These are phyloP conservation scores for Myrmophylax atrothorax DNA, from an alignment of 2,113 vertebrate species.

Conservation along the genomic window DNA sequence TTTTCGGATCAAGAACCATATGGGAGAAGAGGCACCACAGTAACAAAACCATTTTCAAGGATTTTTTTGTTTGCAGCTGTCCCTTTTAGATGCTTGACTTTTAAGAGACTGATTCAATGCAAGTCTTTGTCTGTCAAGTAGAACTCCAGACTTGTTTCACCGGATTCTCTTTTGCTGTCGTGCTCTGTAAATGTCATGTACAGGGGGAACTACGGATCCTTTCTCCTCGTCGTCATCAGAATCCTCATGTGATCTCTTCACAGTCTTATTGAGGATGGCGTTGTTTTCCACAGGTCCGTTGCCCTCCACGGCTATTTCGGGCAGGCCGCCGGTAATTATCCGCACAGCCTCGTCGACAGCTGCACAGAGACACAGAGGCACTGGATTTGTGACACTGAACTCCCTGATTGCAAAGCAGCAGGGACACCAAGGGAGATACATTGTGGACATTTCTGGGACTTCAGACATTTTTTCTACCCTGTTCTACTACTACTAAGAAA, in stretches of 20 bases:
- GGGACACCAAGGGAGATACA: not conserved
- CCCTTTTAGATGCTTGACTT: slow-evolving; percentile 73
- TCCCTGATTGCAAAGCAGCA: not conserved
- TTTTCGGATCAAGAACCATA: slow-evolving; percentile 67
- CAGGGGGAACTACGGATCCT: slow-evolving; percentile 91
- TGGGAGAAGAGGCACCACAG: slow-evolving; percentile 79
- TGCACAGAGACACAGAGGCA: not conserved
- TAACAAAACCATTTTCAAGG: slow-evolving; percentile 79
- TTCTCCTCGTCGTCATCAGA: slow-evolving; percentile 98
- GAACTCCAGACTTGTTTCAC: slow-evolving; percentile 71
- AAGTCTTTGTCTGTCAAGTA: slow-evolving; percentile 42
- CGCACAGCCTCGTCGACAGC: slow-evolving; percentile 94
- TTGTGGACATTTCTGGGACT: not conserved
- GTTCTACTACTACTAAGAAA: not conserved
- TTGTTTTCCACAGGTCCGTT: slow-evolving; percentile 94
- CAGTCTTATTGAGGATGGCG: slow-evolving; percentile 82
- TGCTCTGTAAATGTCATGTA: slow-evolving; percentile 97
- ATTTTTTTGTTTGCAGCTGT: slow-evolving; percentile 71
- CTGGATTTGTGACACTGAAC: not conserved
- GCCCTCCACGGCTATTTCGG: slow-evolving; percentile 87
- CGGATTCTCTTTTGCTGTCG: slow-evolving; percentile 98
- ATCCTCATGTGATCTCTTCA: slow-evolving; percentile 96
- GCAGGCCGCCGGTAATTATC: slow-evolving; percentile 89
- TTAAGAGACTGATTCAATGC: slow-evolving; percentile 66
- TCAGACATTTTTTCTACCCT: not conserved